Conservation (phyloP, 2,797 vertebrate species). For the Urocyon cinereoargenteus region DNA sequence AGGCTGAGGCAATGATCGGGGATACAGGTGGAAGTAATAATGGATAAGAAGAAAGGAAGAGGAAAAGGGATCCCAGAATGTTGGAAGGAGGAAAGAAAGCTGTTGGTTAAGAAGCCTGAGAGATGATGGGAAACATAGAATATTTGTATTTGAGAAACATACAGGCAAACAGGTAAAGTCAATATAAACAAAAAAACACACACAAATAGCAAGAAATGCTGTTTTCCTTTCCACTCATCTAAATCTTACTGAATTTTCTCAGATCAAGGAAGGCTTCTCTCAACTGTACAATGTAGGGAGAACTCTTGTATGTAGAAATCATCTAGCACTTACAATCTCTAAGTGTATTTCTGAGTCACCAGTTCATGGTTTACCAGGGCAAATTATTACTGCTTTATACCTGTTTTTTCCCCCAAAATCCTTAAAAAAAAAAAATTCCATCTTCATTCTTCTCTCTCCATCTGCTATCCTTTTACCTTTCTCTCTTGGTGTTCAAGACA, state of each 20-base stretch:
- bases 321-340: not conserved
- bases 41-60: constrained; percentile 17
- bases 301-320: not conserved
- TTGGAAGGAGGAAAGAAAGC: not conserved
- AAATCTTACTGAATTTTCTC: not conserved
- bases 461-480: not conserved
- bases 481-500: not conserved
- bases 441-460: not conserved
- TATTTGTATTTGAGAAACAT: not conserved
- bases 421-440: not conserved
- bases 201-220: not conserved
- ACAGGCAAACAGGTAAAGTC: not conserved
- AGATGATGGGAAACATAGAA: not conserved
- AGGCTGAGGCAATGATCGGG: not conserved
- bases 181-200: constrained; percentile 11
- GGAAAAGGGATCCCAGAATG: not conserved
- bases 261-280: not conserved
- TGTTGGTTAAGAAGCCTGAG: not conserved
- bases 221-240: not conserved
- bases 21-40: not conserved
- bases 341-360: not conserved
- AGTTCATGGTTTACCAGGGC: not conserved
- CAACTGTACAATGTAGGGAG: not conserved
- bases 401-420: not conserved
- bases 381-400: constrained; percentile 49